A percentile compares a stretch with the other conserved stretches of the same genome.
Conservation (phyloP, 2,888 invertebrate species). For the Sarcophaga caerulescens region DNA sequence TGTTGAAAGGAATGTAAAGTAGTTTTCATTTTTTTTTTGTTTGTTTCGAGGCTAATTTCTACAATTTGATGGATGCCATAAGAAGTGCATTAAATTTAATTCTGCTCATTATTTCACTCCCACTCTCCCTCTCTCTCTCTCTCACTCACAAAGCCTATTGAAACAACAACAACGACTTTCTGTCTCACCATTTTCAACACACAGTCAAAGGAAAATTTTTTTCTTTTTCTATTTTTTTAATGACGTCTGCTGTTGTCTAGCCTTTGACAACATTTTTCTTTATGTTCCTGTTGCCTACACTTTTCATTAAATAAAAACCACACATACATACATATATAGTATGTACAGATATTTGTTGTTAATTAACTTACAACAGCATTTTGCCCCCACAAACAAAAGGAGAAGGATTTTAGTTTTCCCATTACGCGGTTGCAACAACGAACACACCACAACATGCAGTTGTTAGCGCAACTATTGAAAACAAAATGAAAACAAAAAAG, state of each 20-base stretch:
- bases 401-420: neutral
- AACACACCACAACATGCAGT: neutral
- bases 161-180: neutral
- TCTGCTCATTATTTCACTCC: neutral
- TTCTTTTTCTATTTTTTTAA: neutral
- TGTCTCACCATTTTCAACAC: neutral
- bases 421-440: neutral
- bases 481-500: conserved; percentile 22
- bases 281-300: neutral
- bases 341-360: conserved; percentile 1
- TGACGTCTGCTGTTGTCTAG: neutral
- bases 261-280: neutral
- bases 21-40: too few species aligned
- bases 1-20: too few species aligned
- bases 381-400: neutral
- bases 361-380: conserved; percentile 37
- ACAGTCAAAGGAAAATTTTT: neutral
- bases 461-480: conserved; percentile 1
- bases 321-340: too few species aligned
- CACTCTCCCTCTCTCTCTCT: too few species aligned
- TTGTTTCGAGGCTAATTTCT: too few species aligned
- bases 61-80: neutral
- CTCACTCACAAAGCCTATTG: neutral
- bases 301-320: neutral
- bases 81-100: neutral